Conservation (phyloP, 2,797 vertebrate species). For the Pangasius mekongensis region DNA sequence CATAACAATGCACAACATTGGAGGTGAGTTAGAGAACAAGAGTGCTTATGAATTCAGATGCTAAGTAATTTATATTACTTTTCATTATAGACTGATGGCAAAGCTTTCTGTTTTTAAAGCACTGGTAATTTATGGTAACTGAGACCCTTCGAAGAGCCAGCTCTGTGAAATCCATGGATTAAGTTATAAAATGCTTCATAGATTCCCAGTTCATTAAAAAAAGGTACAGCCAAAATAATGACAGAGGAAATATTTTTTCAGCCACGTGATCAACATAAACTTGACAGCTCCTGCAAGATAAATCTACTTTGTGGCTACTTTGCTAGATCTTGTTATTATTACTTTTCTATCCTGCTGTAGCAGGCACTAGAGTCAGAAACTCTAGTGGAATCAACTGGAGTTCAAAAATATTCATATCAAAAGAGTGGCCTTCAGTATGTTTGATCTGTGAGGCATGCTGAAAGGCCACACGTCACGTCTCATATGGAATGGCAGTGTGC, state of each 20-base stretch:
- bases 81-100: not conserved
- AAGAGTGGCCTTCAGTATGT: not conserved
- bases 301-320: not conserved
- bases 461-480: not conserved
- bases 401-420: not conserved
- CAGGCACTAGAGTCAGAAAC: not conserved
- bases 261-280: not conserved
- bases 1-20: slow-evolving; percentile 87
- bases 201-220: not conserved
- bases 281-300: not conserved
- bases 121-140: not conserved
- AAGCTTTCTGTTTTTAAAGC: not conserved
- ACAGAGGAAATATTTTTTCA: not conserved
- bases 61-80: not conserved
- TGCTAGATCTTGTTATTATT: too few relatives aligned
- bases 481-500: not conserved
- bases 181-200: slow-evolving; percentile 8
- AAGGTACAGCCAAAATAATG: not conserved
- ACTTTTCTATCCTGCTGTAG: not conserved
- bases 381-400: not conserved
- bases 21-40: slow-evolving; percentile 72
- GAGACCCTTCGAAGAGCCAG: not conserved
- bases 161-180: not conserved
- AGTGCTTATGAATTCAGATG: not conserved
- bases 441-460: not conserved